These are phyloP conservation scores for Danio choprae DNA, from an alignment of 2,797 vertebrate species.

Conservation along the genomic window DNA sequence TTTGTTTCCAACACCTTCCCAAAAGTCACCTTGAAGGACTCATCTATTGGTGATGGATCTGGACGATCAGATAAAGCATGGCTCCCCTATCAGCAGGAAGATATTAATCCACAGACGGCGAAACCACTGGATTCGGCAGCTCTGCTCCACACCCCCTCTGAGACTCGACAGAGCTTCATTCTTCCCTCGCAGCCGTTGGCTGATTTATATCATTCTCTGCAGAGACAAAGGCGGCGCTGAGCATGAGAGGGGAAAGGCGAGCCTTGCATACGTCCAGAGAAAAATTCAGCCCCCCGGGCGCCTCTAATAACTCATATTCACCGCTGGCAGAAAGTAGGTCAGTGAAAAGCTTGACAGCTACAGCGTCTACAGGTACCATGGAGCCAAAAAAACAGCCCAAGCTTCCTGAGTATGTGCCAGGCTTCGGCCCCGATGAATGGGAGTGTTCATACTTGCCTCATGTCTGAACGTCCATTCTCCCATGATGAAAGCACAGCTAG, in stretches of 20 bases:
- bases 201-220: conserved; percentile 71
- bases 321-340: conserved; percentile 75
- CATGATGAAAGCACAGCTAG: conserved; percentile 62
- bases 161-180: conserved; percentile 49
- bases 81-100: conserved; percentile 58
- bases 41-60: conserved; percentile 35
- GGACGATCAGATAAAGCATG: conserved; percentile 53
- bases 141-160: conserved; percentile 37
- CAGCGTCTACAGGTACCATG: conserved; percentile 27
- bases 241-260: conserved; percentile 71
- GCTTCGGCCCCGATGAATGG: conserved; percentile 15
- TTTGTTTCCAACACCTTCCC: conserved; percentile 12
- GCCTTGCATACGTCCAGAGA: conserved; percentile 69
- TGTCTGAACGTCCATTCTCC: conserved; percentile 57
- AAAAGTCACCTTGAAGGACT: conserved; percentile 11
- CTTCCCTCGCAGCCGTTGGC: conserved; percentile 41
- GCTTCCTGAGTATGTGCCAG: conserved; percentile 51
- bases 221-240: conserved; percentile 71
- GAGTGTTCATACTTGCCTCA: conserved; percentile 38
- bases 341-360: conserved; percentile 62
- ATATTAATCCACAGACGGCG: conserved; percentile 55
- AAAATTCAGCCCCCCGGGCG: conserved; percentile 66
- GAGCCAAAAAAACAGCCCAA: conserved; percentile 48
- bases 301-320: conserved; percentile 73
- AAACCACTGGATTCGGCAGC: conserved; percentile 57